Percentiles rank a stretch among this genome's conserved stretches.
phyloP scores from a whole-genome alignment of 2,113 vertebrate genomes.

The Charadrius vociferus region DNA sequence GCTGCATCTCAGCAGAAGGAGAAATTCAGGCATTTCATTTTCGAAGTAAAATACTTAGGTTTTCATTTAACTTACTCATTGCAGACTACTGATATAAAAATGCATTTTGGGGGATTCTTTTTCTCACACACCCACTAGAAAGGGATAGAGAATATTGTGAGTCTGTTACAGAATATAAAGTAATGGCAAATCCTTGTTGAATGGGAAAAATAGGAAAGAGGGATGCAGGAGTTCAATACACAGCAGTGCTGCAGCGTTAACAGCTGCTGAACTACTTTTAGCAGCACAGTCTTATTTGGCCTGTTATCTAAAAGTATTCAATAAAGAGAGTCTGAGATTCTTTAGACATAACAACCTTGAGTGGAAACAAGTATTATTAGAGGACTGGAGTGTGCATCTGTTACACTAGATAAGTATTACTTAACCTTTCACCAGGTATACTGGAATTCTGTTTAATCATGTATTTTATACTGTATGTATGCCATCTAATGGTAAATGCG shows the following conservation, averaged over 20 bases:
- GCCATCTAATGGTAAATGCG: conserved; percentile 73
- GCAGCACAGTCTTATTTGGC: not conserved
- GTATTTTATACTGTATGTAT: conserved; percentile 61
- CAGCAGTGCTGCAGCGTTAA: not conserved
- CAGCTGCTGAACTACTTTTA: not conserved
- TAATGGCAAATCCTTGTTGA: not conserved
- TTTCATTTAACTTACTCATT: not conserved
- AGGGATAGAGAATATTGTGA: not conserved
- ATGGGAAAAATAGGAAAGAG: not conserved
- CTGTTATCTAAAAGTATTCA: not conserved
- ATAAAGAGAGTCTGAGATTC: not conserved
- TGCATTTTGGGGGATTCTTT: not conserved
- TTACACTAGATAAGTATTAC: not conserved
- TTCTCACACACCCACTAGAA: not conserved
- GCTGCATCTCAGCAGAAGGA: not conserved
- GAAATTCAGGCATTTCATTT: not conserved
- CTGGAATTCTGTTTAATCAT: conserved; percentile 9
- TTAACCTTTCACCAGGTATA: conserved; percentile 50
- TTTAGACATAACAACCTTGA: not conserved
- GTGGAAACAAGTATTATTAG: conserved; percentile 14
- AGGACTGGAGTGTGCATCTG: not conserved
- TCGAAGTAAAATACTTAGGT: not conserved
- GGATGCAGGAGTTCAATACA: not conserved
- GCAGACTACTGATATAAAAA: not conserved
- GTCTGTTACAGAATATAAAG: not conserved